phyloP scores from a whole-genome alignment of 2,888 invertebrate genomes.

The Drosophila eohydei region DNA sequence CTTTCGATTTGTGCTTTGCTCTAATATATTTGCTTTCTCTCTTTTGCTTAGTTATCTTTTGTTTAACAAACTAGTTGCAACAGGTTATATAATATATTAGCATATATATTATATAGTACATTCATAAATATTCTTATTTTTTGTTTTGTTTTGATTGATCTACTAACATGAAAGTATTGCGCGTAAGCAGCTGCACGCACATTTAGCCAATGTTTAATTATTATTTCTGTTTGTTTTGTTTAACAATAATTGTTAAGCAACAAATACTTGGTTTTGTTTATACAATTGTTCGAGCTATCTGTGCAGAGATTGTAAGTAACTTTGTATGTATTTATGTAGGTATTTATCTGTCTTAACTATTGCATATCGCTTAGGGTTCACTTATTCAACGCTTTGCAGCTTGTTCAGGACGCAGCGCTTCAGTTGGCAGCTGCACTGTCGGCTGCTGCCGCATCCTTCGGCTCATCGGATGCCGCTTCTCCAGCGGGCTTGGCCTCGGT shows the following conservation, averaged over 20 bases:
- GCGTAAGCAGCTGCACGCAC: conserved; percentile 27
- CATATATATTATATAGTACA: conserved; percentile 39
- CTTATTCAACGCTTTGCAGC: conserved; percentile 26
- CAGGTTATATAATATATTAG: conserved; percentile 40
- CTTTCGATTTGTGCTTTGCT: conserved; percentile 45
- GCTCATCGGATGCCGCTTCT: conserved; percentile 15
- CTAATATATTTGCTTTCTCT: conserved; percentile 36
- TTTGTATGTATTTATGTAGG: conserved; percentile 5
- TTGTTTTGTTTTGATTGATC: conserved; percentile 28
- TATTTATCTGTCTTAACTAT: conserved; percentile 4
- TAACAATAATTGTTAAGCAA: conserved; percentile 26
- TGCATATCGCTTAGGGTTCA: conserved; percentile 36
- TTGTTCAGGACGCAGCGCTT: conserved; percentile 9
- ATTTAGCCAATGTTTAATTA: conserved; percentile 9
- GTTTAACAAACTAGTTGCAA: conserved; percentile 53
- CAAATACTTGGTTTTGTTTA: conserved; percentile 11
- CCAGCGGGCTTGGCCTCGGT: conserved; percentile 29
- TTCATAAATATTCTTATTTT: conserved; percentile 35
- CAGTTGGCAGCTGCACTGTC: conserved; percentile 46
- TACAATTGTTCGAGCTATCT: conserved; percentile 29
- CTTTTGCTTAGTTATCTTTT: conserved; percentile 6
- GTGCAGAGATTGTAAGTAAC: conserved; percentile 19
- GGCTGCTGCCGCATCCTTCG: conserved; percentile 37
- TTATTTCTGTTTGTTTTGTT: neutral
- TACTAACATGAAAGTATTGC: conserved; percentile 44